Evolutionary conservation across 2,113 vertebrate species (phyloP).

Genomic region (Bufo bufo): DNA sequence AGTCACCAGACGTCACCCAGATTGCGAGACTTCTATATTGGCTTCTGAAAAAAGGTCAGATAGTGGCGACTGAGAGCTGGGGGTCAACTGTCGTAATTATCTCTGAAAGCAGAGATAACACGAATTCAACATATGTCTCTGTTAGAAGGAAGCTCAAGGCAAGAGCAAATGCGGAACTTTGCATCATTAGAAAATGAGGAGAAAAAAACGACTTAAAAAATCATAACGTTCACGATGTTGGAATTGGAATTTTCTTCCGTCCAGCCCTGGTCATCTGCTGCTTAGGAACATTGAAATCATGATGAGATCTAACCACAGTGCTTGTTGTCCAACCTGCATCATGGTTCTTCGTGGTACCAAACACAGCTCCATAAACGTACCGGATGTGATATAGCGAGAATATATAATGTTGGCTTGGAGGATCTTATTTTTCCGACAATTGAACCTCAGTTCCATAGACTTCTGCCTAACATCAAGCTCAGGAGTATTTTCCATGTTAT

Average conservation of each 20-base stretch:
- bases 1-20: slow-evolving; percentile 16
- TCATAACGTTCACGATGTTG: neutral
- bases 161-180: neutral
- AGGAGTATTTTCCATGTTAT: neutral
- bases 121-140: neutral
- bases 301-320: neutral
- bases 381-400: neutral
- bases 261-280: neutral
- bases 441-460: neutral
- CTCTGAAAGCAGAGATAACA: slow-evolving; percentile 35
- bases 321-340: neutral
- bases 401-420: neutral
- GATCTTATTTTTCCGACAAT: neutral
- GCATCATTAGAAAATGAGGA: neutral
- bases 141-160: neutral
- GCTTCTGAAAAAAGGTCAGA: slow-evolving; percentile 27
- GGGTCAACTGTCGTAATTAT: slow-evolving; percentile 48
- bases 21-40: slow-evolving; percentile 42
- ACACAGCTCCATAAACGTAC: neutral
- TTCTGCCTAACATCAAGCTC: neutral
- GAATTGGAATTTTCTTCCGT: neutral
- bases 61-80: neutral
- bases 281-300: neutral
- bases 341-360: neutral
- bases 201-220: neutral